Percentiles rank a stretch among this genome's conserved stretches.
These are phyloP conservation scores for Rhopilema esculentum DNA, from an alignment of 30 jellyfish, hydroid and myxozoan genomes.

Conservation along the genomic window DNA sequence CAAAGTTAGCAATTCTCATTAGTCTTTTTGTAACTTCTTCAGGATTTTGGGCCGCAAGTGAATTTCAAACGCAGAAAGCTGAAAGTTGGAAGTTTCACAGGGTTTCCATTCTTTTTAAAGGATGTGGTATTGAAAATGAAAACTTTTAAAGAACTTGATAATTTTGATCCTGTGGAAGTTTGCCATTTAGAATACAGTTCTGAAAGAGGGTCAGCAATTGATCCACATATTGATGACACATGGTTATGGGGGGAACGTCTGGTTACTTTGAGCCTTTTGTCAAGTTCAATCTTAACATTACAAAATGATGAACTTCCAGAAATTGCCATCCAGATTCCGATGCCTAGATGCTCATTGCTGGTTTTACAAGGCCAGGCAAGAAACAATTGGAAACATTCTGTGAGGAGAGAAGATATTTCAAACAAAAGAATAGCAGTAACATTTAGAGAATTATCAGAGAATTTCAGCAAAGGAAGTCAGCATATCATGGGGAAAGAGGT, in stretches of 20 bases:
- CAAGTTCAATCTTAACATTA: slow-evolving; percentile 73
- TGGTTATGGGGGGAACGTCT: slow-evolving; percentile 99
- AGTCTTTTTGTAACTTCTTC: neutral
- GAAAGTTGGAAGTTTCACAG: slow-evolving; percentile 80
- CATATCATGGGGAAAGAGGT: slow-evolving; percentile 59
- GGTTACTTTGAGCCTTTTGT: slow-evolving; percentile 80
- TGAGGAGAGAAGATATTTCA: slow-evolving; percentile 58
- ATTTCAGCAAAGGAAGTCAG: slow-evolving; percentile 40
- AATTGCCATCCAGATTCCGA: slow-evolving; percentile 69
- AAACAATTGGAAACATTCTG: slow-evolving; percentile 88
- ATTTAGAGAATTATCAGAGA: slow-evolving; percentile 83
- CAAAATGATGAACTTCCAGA: slow-evolving; percentile 43
- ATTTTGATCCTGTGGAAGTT: slow-evolving; percentile 91
- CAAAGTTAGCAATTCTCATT: neutral
- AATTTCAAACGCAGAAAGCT: slow-evolving; percentile 88
- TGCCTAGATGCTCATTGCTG: slow-evolving; percentile 83
- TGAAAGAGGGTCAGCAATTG: slow-evolving; percentile 94
- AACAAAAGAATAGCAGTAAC: slow-evolving; percentile 85
- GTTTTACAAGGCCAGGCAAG: slow-evolving; percentile 85
- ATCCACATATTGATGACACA: slow-evolving; percentile 96
- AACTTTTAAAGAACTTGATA: slow-evolving; percentile 3
- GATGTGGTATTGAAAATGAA: slow-evolving; percentile 52
- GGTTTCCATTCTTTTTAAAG: slow-evolving; percentile 79
- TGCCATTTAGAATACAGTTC: slow-evolving; percentile 89
- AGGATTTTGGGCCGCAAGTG: slow-evolving; percentile 99